Evolutionary conservation across 2,888 invertebrate genomes (phyloP), one percentile per base, ranked within the genome.

Genomic region (Plagiodera versicolora): DNA sequence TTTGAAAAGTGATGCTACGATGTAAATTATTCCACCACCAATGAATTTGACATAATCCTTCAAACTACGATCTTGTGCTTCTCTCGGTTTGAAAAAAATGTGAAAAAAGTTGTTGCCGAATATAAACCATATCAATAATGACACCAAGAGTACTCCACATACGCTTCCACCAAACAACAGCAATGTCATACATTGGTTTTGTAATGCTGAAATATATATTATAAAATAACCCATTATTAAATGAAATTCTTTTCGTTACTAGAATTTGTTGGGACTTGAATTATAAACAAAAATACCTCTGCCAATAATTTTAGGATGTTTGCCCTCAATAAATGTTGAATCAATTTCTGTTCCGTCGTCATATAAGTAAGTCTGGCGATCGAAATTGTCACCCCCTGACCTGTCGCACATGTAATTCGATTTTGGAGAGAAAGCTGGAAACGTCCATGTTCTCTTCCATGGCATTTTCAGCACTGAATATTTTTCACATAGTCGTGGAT

Each of bases 301-400:
- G 11, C 20, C 16, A 20, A 18, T 18, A 16, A 63, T 65, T 39
- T 52, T 51, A 28, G 55, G 45, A 16, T 47, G 46, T 46, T 64
- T 61, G 1, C 20, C 46, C 46, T 66, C 64, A 2, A 65, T 24
- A 45, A 56, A 67, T 1, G 61, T 39, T 5, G 71, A 69, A 56
- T 71, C 70, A 16, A 66, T 50, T 49, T 70, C 70, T 3, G 69
- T 69, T 16, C 67, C 69, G 48, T 71, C 70, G 35, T 72, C 72
- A 51, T 70, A 72, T 5, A 66, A 51, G 56, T 72, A 72, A 6
- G 71, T 71, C 47, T 68, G 63, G 1, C 66, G 60, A 16, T 71
- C 71, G 10, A 60, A 65, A 45, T 61, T 56, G 14, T 68, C 66
- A 10, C 24, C 44, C 1, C 53, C 24, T 11, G 49, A 54, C 1